phyloP scores from a whole-genome alignment of 1,140 invertebrate genomes.

The Dendrolimus kikuchii region DNA sequence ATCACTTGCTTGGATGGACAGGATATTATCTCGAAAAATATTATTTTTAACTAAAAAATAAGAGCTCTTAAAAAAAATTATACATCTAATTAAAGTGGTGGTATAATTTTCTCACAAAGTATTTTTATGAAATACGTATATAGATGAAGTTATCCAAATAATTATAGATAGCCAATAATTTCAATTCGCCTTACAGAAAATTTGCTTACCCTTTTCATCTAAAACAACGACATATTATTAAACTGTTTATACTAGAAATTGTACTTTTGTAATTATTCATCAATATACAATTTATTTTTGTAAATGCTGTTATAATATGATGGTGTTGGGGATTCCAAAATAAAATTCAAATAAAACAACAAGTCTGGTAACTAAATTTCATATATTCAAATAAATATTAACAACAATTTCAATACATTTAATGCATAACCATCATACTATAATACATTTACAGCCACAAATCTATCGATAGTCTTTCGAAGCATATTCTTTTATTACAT shows the following conservation, averaged over 20 bases:
- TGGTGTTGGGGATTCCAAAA: constrained; percentile 30
- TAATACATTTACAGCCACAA: constrained; percentile 20
- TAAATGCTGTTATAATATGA: constrained; percentile 51
- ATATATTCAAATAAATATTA: constrained; percentile 50
- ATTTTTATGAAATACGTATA: too few relatives aligned
- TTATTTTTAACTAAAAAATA: too few relatives aligned
- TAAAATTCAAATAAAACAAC: constrained; percentile 55
- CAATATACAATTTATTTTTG: not conserved
- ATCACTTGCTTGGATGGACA: too few relatives aligned
- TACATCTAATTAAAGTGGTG: too few relatives aligned
- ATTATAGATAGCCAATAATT: too few relatives aligned
- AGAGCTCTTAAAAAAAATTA: too few relatives aligned
- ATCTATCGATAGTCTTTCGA: not conserved
- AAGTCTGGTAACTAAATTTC: constrained; percentile 23
- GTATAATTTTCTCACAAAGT: too few relatives aligned
- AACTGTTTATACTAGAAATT: not conserved
- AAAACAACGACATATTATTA: not conserved
- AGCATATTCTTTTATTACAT: not conserved
- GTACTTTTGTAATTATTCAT: not conserved
- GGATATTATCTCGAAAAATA: too few relatives aligned
- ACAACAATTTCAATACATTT: constrained; percentile 29
- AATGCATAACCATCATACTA: constrained; percentile 61
- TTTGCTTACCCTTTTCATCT: too few relatives aligned
- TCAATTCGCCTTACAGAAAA: too few relatives aligned
- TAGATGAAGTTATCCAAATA: too few relatives aligned